Base-by-base conservation (phyloP, 2,797 vertebrate species). In the Zenarchopterus dispar region DNA sequence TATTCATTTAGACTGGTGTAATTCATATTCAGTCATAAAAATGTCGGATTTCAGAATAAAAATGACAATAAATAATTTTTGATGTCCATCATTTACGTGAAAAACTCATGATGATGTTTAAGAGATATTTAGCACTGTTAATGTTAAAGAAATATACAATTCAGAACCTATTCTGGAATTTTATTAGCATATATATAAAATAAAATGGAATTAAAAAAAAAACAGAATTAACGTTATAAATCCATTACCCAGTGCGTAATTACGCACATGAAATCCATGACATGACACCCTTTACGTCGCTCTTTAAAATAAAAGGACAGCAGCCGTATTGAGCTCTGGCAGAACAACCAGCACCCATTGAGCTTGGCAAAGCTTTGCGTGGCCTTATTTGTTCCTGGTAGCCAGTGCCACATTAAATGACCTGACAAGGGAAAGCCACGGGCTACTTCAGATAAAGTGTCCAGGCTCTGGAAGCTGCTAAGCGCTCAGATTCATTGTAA, bases 401-500 rank as follows among this genome's bases (percentile, higher is more conserved):
- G 72, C 62, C 84, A 61, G 80, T 52, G 58, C 73, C 86, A 84
- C 89, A 89, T 89, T 92, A 88, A 90, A 87, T 90, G 89, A 79
- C 75, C 85, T 89, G 89, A 89, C 89, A 87, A 67, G 73, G 77
- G 62, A 82, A 82, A 85, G 89, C 88, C 87, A 87, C 78, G 82
- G 90, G 89, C 89, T 82, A 81, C 80, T 63, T 69, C 84, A 91
- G 89, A 91, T 90, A 83, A 91, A 91, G 90, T 88, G 87, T 85
- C 85, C 77, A 84, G 75, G 62, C 81, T 85, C 56, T 84, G 79
- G 83, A 89, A 88, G 78, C 87, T 82, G 81, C 84, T 80, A 69
- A 82, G 77, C 85, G 76, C 87, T 89, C 81, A 87, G 77, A 88
- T 87, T 84, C 88, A 89, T 87, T 91, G 90, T 79, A 88, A 78